phyloP scores from a whole-genome alignment of 1,140 invertebrate species.

The Zaprionus taronus region DNA sequence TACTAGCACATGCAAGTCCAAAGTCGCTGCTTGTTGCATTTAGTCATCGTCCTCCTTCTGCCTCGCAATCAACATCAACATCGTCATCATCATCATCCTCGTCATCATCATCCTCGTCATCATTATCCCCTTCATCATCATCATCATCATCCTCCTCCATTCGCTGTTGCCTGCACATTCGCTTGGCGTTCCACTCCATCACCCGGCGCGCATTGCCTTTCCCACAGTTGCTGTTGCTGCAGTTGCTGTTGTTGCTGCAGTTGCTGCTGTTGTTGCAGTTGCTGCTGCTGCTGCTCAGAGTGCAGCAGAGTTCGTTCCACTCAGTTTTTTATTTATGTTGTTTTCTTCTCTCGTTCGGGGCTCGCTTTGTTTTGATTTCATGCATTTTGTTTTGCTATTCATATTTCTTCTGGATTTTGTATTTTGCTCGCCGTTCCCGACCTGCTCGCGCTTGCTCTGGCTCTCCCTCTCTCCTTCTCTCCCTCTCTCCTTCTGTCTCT shows the following conservation, averaged over 20 bases:
- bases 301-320: constrained; percentile 82
- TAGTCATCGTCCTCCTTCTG: constrained; percentile 63
- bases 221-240: constrained; percentile 58
- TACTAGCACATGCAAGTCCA: constrained; percentile 63
- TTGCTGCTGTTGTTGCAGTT: constrained; percentile 11
- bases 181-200: constrained; percentile 74
- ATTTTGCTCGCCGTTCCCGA: constrained; percentile 75
- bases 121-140: too few species aligned
- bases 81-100: neutral
- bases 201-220: constrained; percentile 71
- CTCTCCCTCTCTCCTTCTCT: neutral
- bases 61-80: constrained; percentile 4
- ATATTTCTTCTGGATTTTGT: constrained; percentile 81
- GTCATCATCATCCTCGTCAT: constrained; percentile 1
- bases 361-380: constrained; percentile 74
- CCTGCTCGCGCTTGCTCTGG: constrained; percentile 5
- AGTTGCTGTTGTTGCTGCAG: constrained; percentile 19
- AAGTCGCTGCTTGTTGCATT: constrained; percentile 77
- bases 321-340: constrained; percentile 49
- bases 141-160: neutral
- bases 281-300: constrained; percentile 46
- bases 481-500: neutral
- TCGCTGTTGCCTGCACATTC: constrained; percentile 57
- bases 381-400: constrained; percentile 79
- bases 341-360: constrained; percentile 24